Percentiles rank a stretch among this genome's conserved stretches.
Evolutionary conservation across 1,140 invertebrate genomes (phyloP).

Genomic region (Leptinotarsa defecta): DNA sequence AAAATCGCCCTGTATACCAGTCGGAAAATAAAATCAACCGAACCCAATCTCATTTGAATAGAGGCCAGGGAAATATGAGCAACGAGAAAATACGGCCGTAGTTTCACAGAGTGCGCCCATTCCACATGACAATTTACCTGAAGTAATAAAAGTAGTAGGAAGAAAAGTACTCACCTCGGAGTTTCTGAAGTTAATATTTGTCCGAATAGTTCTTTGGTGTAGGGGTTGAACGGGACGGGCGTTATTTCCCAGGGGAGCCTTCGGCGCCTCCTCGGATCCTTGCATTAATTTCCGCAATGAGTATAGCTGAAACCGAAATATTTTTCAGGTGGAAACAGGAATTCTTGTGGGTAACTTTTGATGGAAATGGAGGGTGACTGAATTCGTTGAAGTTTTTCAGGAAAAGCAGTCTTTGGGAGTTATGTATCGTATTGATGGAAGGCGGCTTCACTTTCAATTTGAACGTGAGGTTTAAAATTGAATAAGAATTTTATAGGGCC

Average conservation of each 20-base stretch:
- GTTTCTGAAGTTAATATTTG: slow-evolving; percentile 89
- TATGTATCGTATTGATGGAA: not conserved
- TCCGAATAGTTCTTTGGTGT: slow-evolving; percentile 89
- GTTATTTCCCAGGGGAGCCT: slow-evolving; percentile 92
- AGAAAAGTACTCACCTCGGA: slow-evolving; percentile 40
- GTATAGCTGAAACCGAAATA: slow-evolving; percentile 70
- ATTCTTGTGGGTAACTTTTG: not conserved
- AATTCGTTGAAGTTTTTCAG: not conserved
- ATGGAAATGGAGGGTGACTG: not conserved
- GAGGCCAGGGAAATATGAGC: slow-evolving; percentile 16
- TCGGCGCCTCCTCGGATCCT: slow-evolving; percentile 79
- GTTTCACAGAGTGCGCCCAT: slow-evolving; percentile 4
- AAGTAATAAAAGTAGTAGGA: slow-evolving; percentile 30
- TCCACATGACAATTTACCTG: slow-evolving; percentile 25
- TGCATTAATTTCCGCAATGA: slow-evolving; percentile 85
- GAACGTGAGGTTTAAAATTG: no score
- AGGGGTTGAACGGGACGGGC: slow-evolving; percentile 87
- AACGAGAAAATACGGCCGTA: slow-evolving; percentile 10
- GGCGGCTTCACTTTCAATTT: no score
- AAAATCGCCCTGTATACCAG: not conserved
- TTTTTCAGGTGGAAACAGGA: slow-evolving; percentile 6
- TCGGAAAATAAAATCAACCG: not conserved
- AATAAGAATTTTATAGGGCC: no score
- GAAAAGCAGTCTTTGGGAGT: not conserved
- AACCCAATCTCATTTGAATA: slow-evolving; percentile 21